A percentile compares a stretch with the other conserved stretches of the same genome.
phyloP scores from a whole-genome alignment of 2,888 invertebrate species.

The Noctua janthina region DNA sequence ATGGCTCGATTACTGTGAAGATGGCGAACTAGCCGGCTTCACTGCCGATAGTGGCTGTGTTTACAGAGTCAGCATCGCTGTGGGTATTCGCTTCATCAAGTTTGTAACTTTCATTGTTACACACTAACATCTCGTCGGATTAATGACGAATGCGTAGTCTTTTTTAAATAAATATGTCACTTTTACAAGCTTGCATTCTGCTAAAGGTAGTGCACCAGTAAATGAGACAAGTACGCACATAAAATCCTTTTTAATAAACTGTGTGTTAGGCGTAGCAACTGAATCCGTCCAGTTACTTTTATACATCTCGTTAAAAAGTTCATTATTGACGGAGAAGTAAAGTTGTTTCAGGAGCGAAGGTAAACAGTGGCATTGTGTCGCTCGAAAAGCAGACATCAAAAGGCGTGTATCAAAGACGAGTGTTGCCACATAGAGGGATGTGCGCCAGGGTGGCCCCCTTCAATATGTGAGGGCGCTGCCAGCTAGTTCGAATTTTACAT shows the following conservation, averaged over 20 bases:
- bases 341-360: constrained; percentile 80
- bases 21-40: constrained; percentile 56
- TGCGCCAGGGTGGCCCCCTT: constrained; percentile 78
- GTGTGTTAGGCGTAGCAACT: constrained; percentile 2
- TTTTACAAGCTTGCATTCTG: background rate
- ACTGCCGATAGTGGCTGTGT: constrained; percentile 60
- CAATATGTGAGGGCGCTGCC: constrained; percentile 77
- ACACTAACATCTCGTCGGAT: constrained; percentile 1
- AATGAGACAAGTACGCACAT: background rate
- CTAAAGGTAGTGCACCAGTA: background rate
- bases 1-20: constrained; percentile 76
- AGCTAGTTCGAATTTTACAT: constrained; percentile 83
- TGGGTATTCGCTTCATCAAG: constrained; percentile 21
- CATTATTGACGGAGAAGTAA: constrained; percentile 78
- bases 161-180: constrained; percentile 4
- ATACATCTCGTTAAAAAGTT: constrained; percentile 77
- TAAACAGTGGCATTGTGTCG: constrained; percentile 85
- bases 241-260: background rate
- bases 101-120: constrained; percentile 19
- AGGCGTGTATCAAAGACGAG: constrained; percentile 87
- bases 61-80: constrained; percentile 61
- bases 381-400: constrained; percentile 86
- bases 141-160: background rate
- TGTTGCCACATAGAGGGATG: constrained; percentile 78
- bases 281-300: constrained; percentile 47